phyloP scores from a whole-genome alignment of 2,888 invertebrate genomes.

The Lasioglossum oenotherae region DNA sequence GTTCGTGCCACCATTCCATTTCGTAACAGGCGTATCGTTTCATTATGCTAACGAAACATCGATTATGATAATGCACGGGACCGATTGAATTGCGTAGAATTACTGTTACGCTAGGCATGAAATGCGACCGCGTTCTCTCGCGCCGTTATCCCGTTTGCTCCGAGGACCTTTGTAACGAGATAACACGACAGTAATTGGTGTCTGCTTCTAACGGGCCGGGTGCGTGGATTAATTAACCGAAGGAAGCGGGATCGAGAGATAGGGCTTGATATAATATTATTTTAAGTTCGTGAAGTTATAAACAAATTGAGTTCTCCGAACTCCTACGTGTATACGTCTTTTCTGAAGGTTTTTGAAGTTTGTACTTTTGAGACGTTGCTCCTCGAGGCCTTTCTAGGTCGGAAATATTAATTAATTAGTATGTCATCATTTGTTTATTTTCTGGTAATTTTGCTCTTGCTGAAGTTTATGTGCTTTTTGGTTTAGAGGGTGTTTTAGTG shows the following conservation, averaged over 20 bases:
- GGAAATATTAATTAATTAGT: background rate
- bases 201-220: background rate
- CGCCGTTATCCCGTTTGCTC: constrained; percentile 20
- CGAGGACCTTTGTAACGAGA: constrained; percentile 11
- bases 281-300: background rate
- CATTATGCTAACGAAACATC: constrained; percentile 57
- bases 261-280: background rate
- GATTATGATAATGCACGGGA: constrained; percentile 55
- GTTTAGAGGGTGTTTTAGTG: background rate
- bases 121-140: constrained; percentile 19
- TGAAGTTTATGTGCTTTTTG: background rate
- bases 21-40: constrained; percentile 49
- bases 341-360: background rate
- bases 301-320: background rate
- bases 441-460: background rate
- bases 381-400: background rate
- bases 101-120: constrained; percentile 22
- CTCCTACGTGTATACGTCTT: background rate
- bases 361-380: background rate
- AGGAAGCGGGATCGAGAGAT: background rate
- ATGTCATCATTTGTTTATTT: background rate
- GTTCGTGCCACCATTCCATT: constrained; percentile 21
- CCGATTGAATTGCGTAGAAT: constrained; percentile 43
- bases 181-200: background rate
- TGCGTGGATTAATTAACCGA: constrained; percentile 16